phyloP scores from a whole-genome alignment of 35 echinoderm and acorn worm species.

The Apostichopus californicus region DNA sequence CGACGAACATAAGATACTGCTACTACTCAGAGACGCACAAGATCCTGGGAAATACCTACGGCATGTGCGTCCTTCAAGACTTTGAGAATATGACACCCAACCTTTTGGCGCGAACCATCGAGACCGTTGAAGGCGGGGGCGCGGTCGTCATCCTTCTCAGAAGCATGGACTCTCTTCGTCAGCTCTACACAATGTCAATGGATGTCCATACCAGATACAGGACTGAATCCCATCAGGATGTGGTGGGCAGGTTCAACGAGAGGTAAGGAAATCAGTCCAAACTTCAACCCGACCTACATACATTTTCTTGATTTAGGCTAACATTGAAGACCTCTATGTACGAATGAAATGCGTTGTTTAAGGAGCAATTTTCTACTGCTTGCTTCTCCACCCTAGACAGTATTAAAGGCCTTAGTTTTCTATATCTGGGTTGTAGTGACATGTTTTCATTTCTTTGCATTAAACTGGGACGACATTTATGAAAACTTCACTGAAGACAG shows the following conservation, averaged over 20 bases:
- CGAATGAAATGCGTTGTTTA: too few species aligned
- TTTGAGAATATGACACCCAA: constrained; percentile 97
- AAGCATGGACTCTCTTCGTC: constrained; percentile 78
- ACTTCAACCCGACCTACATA: too few species aligned
- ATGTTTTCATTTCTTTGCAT: too few species aligned
- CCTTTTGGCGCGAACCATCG: constrained; percentile 80
- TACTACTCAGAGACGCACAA: constrained; percentile 97
- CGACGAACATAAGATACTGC: constrained; percentile 95
- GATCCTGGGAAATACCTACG: constrained; percentile 95
- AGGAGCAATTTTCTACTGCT: too few species aligned
- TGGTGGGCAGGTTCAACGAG: constrained; percentile 97
- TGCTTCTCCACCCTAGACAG: too few species aligned
- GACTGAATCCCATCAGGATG: constrained; percentile 93
- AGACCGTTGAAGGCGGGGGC: constrained; percentile 97
- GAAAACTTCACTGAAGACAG: too few species aligned
- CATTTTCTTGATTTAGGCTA: too few species aligned
- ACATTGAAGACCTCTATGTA: too few species aligned
- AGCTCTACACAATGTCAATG: constrained; percentile 96
- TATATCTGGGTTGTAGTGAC: too few species aligned
- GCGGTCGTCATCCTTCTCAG: constrained; percentile 82
- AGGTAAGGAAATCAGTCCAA: constrained; percentile 48
- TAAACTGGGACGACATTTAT: too few species aligned
- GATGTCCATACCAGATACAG: constrained; percentile 91
- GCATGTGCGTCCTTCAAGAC: constrained; percentile 98
- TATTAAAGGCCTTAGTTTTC: too few species aligned